Conservation (phyloP, 2,797 vertebrate species). For the Xyrichtys novacula region DNA sequence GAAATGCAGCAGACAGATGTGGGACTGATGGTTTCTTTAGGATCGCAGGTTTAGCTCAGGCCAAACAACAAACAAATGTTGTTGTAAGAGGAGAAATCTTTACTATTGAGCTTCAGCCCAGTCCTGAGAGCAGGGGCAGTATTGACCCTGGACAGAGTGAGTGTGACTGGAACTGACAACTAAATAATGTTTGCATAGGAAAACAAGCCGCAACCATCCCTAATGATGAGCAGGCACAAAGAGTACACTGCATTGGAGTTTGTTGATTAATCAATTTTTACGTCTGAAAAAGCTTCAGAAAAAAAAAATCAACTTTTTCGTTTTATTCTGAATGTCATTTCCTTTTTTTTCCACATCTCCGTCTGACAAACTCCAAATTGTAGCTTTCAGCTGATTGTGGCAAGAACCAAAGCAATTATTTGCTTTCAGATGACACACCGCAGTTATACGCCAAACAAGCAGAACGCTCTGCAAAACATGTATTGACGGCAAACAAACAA, state of each 20-base stretch:
- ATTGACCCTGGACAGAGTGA: slow-evolving; percentile 36
- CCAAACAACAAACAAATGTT: slow-evolving; percentile 49
- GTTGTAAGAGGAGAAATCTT: slow-evolving; percentile 57
- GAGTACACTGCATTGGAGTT: neutral
- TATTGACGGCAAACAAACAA: slow-evolving; percentile 9
- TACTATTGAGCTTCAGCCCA: slow-evolving; percentile 58
- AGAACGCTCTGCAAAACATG: slow-evolving; percentile 7
- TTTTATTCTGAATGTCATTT: neutral
- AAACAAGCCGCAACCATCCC: slow-evolving; percentile 11
- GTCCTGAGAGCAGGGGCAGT: slow-evolving; percentile 29
- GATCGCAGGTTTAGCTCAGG: slow-evolving; percentile 2
- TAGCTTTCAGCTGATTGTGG: slow-evolving; percentile 17
- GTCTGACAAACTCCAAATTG: slow-evolving; percentile 16
- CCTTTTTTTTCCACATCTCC: slow-evolving; percentile 15
- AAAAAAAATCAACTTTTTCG: slow-evolving; percentile 1
- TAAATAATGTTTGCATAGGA: slow-evolving; percentile 27
- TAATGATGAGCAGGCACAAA: neutral
- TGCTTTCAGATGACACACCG: slow-evolving; percentile 15
- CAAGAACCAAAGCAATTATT: slow-evolving; percentile 41
- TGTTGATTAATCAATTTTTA: neutral
- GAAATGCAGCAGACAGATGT: slow-evolving; percentile 5
- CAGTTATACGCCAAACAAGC: neutral
- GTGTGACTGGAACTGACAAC: slow-evolving; percentile 32
- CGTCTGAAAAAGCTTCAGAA: neutral
- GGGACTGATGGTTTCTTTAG: slow-evolving; percentile 15